Conservation (phyloP, 37 sponge, comb jelly and placozoan genomes). For the Aphrocallistes beatrix region DNA sequence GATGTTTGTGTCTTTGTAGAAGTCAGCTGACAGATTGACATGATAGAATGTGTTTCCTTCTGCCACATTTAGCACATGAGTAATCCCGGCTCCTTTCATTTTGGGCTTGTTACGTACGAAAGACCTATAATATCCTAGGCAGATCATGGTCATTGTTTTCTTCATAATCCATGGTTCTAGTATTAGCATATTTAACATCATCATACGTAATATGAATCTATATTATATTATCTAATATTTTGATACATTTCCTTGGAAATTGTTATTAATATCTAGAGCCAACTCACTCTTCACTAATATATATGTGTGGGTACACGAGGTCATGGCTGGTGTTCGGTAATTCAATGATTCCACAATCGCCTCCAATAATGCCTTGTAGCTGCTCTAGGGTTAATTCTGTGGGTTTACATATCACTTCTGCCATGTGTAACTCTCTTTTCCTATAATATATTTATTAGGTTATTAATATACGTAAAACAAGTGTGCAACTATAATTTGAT, state of each 20-base stretch:
- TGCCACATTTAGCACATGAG: neutral
- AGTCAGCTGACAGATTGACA: neutral
- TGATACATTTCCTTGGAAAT: neutral
- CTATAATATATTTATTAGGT: too few species aligned
- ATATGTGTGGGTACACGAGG: neutral
- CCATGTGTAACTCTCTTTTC: neutral
- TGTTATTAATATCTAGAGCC: neutral
- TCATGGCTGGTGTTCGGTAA: neutral
- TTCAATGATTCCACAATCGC: neutral
- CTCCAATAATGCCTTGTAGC: neutral
- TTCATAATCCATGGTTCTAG: neutral
- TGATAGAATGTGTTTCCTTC: neutral
- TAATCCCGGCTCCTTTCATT: neutral
- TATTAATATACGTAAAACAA: too few species aligned
- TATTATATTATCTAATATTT: neutral
- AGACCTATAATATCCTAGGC: neutral
- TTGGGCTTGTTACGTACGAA: neutral
- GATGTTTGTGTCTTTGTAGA: neutral
- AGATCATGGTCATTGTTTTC: too few species aligned
- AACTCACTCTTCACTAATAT: slow-evolving; percentile 9
- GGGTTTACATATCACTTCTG: neutral
- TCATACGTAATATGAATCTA: neutral
- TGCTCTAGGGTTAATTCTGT: neutral
- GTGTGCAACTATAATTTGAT: too few species aligned
- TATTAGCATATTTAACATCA: neutral